phyloP scores from a whole-genome alignment of 2,797 vertebrate species.

The Siniperca undulata region DNA sequence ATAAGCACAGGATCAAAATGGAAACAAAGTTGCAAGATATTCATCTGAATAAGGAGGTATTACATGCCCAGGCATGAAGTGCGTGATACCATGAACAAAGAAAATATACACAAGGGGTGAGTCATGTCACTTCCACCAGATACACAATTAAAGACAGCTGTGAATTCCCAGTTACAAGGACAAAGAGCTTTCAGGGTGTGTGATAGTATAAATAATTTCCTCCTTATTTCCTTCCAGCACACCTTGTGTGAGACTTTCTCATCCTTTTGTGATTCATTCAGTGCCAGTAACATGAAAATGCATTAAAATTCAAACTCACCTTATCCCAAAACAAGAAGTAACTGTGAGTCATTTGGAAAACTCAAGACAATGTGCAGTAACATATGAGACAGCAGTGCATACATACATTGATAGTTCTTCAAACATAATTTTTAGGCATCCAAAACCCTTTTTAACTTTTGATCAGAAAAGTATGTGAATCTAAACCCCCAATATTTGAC shows the following conservation, averaged over 20 bases:
- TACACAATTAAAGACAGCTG: not conserved
- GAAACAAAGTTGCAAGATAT: not conserved
- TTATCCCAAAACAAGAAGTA: not conserved
- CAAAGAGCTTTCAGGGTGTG: not conserved
- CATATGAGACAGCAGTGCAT: not conserved
- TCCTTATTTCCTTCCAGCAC: too few relatives aligned
- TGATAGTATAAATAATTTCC: not conserved
- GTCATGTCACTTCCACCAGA: not conserved
- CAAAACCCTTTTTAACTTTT: not conserved
- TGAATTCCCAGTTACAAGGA: too few relatives aligned
- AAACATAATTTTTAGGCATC: not conserved
- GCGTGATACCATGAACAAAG: not conserved
- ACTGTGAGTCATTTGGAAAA: slow-evolving; percentile 7
- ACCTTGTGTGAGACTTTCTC: too few relatives aligned
- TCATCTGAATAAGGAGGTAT: too few relatives aligned
- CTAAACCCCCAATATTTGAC: not conserved
- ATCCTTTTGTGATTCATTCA: not conserved
- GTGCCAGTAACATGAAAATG: not conserved
- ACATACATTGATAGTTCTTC: not conserved
- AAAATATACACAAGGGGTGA: not conserved
- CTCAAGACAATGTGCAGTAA: not conserved
- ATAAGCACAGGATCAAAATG: rapidly evolving
- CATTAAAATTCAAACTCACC: not conserved
- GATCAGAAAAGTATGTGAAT: not conserved
- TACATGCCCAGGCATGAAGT: not conserved